Evolutionary conservation across 2,888 invertebrate species (phyloP).

Genomic region (Drosophila emarginata): DNA sequence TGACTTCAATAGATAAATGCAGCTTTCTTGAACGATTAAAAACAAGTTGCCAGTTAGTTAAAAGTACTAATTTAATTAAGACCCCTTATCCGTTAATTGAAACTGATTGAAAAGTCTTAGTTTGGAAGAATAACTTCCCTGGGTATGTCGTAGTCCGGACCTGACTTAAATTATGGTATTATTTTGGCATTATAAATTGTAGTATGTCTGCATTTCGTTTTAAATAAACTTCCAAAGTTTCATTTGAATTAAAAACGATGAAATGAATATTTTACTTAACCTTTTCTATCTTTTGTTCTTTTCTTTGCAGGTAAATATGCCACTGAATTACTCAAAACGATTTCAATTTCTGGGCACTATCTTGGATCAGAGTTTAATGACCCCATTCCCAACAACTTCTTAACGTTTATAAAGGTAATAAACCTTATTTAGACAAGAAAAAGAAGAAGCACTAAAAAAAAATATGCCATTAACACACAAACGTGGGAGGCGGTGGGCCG

Average conservation of each 20-base stretch:
- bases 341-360: not conserved
- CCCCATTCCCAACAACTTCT: not conserved
- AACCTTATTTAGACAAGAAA: constrained; percentile 1
- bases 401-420: constrained; percentile 12
- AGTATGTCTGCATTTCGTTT: not conserved
- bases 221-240: not conserved
- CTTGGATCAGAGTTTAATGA: constrained; percentile 8
- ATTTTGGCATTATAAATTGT: not conserved
- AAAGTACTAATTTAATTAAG: not conserved
- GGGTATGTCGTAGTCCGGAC: too few species aligned
- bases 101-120: not conserved
- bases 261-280: not conserved
- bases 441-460: not conserved
- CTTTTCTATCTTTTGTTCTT: constrained; percentile 9
- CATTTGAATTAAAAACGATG: not conserved
- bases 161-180: too few species aligned
- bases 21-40: not conserved
- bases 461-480: constrained; percentile 10
- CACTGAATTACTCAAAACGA: constrained; percentile 19
- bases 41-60: not conserved
- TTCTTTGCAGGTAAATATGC: constrained; percentile 57
- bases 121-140: not conserved
- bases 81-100: not conserved
- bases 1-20: not conserved
- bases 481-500: not conserved